Percentiles rank a stretch among this genome's conserved stretches.
Conservation (phyloP, 2,113 vertebrate species). For the Aphyosemion australe region DNA sequence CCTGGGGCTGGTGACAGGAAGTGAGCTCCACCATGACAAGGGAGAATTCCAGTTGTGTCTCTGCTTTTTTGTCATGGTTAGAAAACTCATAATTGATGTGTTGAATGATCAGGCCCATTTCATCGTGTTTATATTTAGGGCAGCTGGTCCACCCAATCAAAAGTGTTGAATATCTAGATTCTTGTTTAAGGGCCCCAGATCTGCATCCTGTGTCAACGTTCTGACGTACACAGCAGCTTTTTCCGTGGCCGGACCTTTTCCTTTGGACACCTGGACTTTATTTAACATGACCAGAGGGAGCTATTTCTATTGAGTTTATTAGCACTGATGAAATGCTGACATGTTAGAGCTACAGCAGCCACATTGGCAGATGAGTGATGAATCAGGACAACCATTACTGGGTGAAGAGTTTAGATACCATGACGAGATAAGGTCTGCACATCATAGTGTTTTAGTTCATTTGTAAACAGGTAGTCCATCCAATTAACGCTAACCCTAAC, state of each 20-base stretch:
- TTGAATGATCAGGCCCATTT: not conserved
- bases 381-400: constrained; percentile 12
- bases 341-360: constrained; percentile 14
- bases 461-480: not conserved
- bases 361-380: constrained; percentile 1
- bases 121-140: not conserved
- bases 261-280: constrained; percentile 52
- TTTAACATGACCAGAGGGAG: constrained; percentile 40
- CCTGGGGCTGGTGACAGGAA: constrained; percentile 58
- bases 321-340: constrained; percentile 22
- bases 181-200: constrained; percentile 42
- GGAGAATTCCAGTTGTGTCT: constrained; percentile 39
- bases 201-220: constrained; percentile 48
- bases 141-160: not conserved
- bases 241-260: constrained; percentile 51
- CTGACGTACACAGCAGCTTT: constrained; percentile 33
- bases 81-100: constrained; percentile 19
- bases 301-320: constrained; percentile 41
- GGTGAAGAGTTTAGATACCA: not conserved
- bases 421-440: not conserved
- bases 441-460: not conserved
- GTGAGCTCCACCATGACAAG: constrained; percentile 38
- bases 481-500: too few relatives aligned
- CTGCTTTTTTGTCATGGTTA: constrained; percentile 9
- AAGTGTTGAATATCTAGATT: constrained; percentile 16